Evolutionary conservation across 2,113 vertebrate genomes (phyloP).

Genomic region (Neopipo cinnamomea): DNA sequence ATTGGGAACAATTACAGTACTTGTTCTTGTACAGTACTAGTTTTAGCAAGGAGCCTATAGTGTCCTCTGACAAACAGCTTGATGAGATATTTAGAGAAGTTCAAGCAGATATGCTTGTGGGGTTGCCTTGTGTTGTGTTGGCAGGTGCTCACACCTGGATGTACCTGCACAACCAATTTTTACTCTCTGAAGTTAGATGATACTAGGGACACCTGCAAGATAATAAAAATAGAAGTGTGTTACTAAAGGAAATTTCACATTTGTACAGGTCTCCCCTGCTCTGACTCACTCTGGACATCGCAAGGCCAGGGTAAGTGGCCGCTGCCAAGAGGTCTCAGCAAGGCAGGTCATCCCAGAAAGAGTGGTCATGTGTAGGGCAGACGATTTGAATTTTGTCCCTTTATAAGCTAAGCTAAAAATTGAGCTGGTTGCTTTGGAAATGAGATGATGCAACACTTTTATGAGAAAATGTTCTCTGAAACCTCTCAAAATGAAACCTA

Average conservation of each 20-base stretch:
- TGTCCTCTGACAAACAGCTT: not conserved
- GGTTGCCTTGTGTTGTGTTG: not conserved
- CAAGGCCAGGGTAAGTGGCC: rapidly evolving
- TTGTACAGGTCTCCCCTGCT: not conserved
- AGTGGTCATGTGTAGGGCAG: not conserved
- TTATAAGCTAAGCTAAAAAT: not conserved
- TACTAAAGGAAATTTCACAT: not conserved
- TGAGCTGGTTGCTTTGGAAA: not conserved
- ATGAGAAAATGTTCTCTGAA: not conserved
- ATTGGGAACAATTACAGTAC: not conserved
- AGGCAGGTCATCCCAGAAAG: not conserved
- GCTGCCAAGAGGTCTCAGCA: rapidly evolving
- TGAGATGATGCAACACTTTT: not conserved
- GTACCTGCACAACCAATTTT: not conserved
- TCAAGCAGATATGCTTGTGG: not conserved
- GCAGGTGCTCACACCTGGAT: not conserved
- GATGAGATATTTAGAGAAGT: not conserved
- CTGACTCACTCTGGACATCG: rapidly evolving
- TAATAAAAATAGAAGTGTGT: not conserved
- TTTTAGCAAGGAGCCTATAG: not conserved
- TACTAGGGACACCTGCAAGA: not conserved
- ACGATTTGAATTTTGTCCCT: not conserved
- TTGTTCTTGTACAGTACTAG: not conserved
- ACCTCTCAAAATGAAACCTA: not conserved
- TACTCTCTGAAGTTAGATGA: not conserved